Base-by-base conservation (phyloP, 2,888 invertebrate species). In the Hesperia comma region DNA sequence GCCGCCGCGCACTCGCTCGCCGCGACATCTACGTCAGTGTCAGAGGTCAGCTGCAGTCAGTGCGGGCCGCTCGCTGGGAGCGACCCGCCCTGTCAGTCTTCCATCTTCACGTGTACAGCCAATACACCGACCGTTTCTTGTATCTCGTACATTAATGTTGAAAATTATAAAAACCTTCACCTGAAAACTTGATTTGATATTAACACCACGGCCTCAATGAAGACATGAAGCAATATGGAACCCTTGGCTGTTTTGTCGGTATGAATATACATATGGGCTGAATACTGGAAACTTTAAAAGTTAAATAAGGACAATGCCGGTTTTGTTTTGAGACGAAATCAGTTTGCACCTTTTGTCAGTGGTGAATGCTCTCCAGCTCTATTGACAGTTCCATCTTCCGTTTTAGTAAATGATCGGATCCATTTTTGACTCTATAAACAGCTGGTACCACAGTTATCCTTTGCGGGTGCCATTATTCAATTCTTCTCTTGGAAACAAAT, bases 121-220 rank as follows among this genome's bases (percentile, higher is more conserved):
- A 71, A 62, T 66, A 51, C 69, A 68, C 55, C 68, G 68, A 68
- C 72, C 70, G 54, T 33, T 41, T 67, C 61, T 68, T 71, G 70
- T 68, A 69, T 74, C 71, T 81, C 81, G 53, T 70, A 79, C 76
- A 80, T 79, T 81, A 73, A 73, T 78, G 81, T 84, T 82, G 78
- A 70, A 75, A 76, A 81, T 75, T 74, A 82, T 74, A 77, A 75
- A 79, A 75, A 80, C 71, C 78, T 77, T 79, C 67, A 92, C 92
- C 92, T 92, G 92, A 92, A 92, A 92, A 92, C 92, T 92, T 84
- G 92, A 92, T 91, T 88, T 82, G 83, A 88, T 83, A 92, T 92
- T 92, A 92, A 86, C 89, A 91, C 87, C 86, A 82, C 81, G 81
- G 81, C 84, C 84, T 83, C 83, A 79, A 80, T 74, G 73, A 40